Percentiles rank a stretch among this genome's conserved stretches.
phyloP scores from a whole-genome alignment of 2,888 invertebrate species.

The Polydrusus pterygomalis region DNA sequence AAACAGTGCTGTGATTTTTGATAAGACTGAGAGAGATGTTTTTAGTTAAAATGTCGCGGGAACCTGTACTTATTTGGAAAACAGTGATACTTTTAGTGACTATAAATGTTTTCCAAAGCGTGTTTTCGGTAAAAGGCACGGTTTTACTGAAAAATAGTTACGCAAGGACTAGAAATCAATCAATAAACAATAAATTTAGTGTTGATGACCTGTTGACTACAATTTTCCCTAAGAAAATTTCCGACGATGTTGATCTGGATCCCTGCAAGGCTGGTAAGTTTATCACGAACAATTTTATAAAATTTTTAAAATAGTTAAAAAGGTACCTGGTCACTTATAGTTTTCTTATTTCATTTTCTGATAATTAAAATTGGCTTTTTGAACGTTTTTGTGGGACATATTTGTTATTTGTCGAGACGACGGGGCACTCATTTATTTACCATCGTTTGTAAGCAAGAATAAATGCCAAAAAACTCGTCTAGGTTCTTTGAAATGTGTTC shows the following conservation, averaged over 20 bases:
- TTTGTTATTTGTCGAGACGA: too few relatives aligned
- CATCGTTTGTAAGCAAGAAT: not conserved
- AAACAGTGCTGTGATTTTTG: conserved; percentile 32
- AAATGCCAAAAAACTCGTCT: conserved; percentile 9
- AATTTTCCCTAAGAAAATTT: conserved; percentile 80
- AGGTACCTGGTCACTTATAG: too few relatives aligned
- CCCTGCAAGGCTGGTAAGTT: conserved; percentile 88
- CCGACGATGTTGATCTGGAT: conserved; percentile 86
- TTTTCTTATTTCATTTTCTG: too few relatives aligned
- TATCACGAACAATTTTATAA: too few relatives aligned
- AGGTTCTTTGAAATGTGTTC: not conserved
- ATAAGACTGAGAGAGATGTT: conserved; percentile 24
- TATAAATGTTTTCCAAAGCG: conserved; percentile 12
- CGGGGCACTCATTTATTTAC: too few relatives aligned
- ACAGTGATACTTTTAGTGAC: conserved; percentile 12
- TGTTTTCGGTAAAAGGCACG: conserved; percentile 24
- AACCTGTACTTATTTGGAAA: not conserved
- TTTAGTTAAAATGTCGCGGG: not conserved
- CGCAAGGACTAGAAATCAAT: conserved; percentile 25
- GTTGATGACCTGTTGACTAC: conserved; percentile 80
- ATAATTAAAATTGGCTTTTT: too few relatives aligned
- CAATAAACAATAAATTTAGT: conserved; percentile 70
- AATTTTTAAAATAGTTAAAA: too few relatives aligned
- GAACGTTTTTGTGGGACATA: too few relatives aligned
- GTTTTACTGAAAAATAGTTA: conserved; percentile 28